Base-by-base conservation (phyloP, 1,140 invertebrate species). In the Neotoxoptera formosana region DNA sequence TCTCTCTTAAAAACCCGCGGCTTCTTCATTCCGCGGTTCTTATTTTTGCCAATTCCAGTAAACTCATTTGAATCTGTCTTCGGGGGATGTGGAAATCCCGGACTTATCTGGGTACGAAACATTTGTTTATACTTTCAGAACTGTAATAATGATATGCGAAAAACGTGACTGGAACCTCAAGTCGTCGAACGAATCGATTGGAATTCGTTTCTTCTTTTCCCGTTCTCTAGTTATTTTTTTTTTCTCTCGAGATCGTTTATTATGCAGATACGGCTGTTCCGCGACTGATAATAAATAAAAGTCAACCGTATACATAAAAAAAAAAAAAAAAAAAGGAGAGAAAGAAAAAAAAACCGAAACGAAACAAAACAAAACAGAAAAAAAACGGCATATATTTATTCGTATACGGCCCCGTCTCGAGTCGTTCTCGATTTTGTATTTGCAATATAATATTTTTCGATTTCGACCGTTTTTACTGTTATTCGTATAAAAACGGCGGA, bases 281-380 rank as follows among this genome's bases (percentile, higher is more conserved):
- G 91, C 81, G 34, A 84, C 91, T 86, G 91, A 93, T 93, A 93
- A 93, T 93, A 93, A 93, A 93, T 93, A 93, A 92, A 93, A 93
- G 91, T 93, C 91, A 56, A 34, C 81, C 76, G 48, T 84, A 84
- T n/a, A 81, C 25, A 90, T n/a, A 90, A 56, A 90, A 53, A 53
- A 36, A 14, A 20, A 20, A 36, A 9, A 60, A n/a, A 41, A 53
- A 89, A 90, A 90, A 90, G n/a, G n/a, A n/a, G n/a, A n/a, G 48
- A 17, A 20, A 36, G 21, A 56, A 30, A 56, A 53, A 90, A 90
- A 90, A 90, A 17, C 25, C 30, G 48, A 87, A 47, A 83, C 34
- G 81, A 48, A 87, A 89, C 47, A 89, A 56, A 83, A 67, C 48
- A 83, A 91, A 91, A 23, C 81, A 83, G 25, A 76, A 36, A 91